Evolutionary conservation across 2,113 vertebrate genomes (phyloP).

Genomic region (Rhinichthys klamathensis): DNA sequence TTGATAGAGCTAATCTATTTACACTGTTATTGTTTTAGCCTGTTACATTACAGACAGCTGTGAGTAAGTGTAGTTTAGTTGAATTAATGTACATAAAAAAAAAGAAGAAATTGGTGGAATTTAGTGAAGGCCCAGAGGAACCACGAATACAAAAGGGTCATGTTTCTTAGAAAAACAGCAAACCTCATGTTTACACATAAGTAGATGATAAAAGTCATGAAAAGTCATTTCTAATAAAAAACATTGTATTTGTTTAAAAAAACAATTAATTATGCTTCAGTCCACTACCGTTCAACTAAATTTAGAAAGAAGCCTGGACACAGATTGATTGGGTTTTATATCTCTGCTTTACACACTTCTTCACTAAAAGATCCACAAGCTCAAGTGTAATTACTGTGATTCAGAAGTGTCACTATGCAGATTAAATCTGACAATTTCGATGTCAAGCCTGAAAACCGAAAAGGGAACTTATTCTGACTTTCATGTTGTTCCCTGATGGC

Average conservation of each 20-base stretch:
- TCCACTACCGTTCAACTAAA: not conserved
- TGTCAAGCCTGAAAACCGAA: not conserved
- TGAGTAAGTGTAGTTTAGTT: not conserved
- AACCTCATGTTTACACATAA: not conserved
- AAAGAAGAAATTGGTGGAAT: not conserved
- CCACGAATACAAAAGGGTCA: not conserved
- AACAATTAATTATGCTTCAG: no score
- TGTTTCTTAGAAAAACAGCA: not conserved
- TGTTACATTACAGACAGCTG: not conserved
- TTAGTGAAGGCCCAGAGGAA: no score
- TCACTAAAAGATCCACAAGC: not conserved
- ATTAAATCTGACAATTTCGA: constrained; percentile 39
- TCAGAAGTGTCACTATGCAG: not conserved
- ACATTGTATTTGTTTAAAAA: not conserved
- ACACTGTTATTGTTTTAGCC: not conserved
- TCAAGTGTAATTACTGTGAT: constrained; percentile 30
- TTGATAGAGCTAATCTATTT: not conserved
- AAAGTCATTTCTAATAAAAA: not conserved
- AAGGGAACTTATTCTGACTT: not conserved
- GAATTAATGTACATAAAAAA: not conserved
- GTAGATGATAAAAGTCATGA: not conserved
- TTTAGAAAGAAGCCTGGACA: not conserved
- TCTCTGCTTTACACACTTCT: not conserved
- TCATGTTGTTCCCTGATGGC: constrained; percentile 34
- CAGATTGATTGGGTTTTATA: not conserved